These are phyloP conservation scores for Gracilinanus agilis DNA, from an alignment of 2,113 vertebrate species.

Conservation along the genomic window DNA sequence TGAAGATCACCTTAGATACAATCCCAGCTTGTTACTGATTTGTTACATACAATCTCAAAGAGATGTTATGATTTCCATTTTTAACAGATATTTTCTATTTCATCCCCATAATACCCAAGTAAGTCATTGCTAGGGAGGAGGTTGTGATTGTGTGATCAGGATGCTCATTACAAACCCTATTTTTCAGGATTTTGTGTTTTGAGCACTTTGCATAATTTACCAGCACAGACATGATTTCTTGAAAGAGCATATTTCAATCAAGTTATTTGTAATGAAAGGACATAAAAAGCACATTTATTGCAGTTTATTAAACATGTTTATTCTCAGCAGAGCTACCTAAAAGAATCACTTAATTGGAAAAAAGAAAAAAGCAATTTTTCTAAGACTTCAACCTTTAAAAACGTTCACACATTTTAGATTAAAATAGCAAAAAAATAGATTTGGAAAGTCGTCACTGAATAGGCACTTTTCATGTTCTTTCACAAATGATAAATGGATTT, in stretches of 20 bases:
- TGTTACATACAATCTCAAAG: constrained; percentile 33
- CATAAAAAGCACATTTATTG: constrained; percentile 48
- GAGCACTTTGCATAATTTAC: constrained; percentile 52
- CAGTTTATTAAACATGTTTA: constrained; percentile 41
- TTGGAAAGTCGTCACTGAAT: constrained; percentile 32
- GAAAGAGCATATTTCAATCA: constrained; percentile 42
- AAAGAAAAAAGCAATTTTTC: constrained; percentile 29
- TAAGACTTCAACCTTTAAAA: constrained; percentile 47
- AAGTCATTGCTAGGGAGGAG: constrained; percentile 14
- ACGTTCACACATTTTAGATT: constrained; percentile 42
- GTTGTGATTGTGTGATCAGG: constrained; percentile 34
- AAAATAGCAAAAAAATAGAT: constrained; percentile 52
- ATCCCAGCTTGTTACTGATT: constrained; percentile 49
- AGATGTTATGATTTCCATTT: constrained; percentile 40
- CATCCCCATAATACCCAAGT: constrained; percentile 4
- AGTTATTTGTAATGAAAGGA: constrained; percentile 57
- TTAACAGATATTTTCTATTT: constrained; percentile 54
- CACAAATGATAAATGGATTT: constrained; percentile 42
- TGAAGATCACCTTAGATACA: constrained; percentile 46
- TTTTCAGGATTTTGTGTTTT: constrained; percentile 23
- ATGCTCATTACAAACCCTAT: constrained; percentile 28
- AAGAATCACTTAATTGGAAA: constrained; percentile 38
- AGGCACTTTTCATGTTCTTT: constrained; percentile 39
- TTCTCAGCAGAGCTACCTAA: constrained; percentile 53
- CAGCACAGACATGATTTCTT: constrained; percentile 31